Evolutionary conservation across 2,888 invertebrate species (phyloP).

Genomic region (Limnephilus auricula): DNA sequence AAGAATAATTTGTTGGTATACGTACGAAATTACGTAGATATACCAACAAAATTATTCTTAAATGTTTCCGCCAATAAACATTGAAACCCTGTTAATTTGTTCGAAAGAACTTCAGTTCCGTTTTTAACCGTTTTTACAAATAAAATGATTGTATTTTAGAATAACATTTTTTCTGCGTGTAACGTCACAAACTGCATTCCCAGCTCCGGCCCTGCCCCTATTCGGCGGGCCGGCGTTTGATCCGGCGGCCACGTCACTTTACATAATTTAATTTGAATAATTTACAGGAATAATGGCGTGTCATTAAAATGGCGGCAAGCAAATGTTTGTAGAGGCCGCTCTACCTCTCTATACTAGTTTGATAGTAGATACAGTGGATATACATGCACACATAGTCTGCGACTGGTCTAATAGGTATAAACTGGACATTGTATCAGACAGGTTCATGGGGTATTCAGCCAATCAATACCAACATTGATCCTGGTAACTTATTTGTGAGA

Average conservation of each 20-base stretch:
- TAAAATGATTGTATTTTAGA: too few relatives aligned
- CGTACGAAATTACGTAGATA: too few relatives aligned
- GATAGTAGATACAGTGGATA: neutral
- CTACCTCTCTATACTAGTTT: constrained; percentile 17
- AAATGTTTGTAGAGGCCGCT: constrained; percentile 65
- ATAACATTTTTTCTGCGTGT: too few relatives aligned
- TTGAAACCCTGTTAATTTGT: too few relatives aligned
- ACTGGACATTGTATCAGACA: neutral
- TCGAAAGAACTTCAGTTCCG: too few relatives aligned
- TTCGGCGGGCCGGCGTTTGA: constrained; percentile 54
- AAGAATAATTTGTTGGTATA: too few relatives aligned
- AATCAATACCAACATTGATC: neutral
- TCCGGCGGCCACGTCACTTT: constrained; percentile 60
- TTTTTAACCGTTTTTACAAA: too few relatives aligned
- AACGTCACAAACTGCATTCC: neutral
- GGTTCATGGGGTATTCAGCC: neutral
- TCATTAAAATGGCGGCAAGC: constrained; percentile 64
- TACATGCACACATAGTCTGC: neutral
- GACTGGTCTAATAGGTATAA: neutral
- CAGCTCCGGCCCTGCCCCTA: constrained; percentile 25
- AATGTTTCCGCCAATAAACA: too few relatives aligned
- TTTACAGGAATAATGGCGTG: constrained; percentile 65
- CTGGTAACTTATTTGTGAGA: neutral
- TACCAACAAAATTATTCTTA: too few relatives aligned
- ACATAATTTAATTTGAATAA: constrained; percentile 66